A percentile compares a stretch with the other conserved stretches of the same genome.
These are phyloP conservation scores for Holotrichia oblita DNA, from an alignment of 1,140 invertebrate species.

Conservation along the genomic window DNA sequence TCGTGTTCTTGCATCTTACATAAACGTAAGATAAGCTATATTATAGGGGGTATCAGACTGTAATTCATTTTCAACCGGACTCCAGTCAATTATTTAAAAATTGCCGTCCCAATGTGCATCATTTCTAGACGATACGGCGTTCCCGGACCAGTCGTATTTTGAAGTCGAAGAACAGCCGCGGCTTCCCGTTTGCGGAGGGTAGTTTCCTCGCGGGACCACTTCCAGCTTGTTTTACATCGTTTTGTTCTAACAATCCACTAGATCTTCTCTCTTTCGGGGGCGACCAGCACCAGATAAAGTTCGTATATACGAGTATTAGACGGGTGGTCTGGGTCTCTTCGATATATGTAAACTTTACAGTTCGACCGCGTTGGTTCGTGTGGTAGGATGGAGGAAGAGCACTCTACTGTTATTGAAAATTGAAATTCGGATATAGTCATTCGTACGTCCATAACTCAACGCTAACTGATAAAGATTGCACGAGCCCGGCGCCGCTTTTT, in stretches of 20 bases:
- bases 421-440: constrained; percentile 58
- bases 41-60: constrained; percentile 56
- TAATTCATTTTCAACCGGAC: constrained; percentile 65
- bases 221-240: constrained; percentile 63
- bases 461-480: constrained; percentile 59
- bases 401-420: constrained; percentile 60
- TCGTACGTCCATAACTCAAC: constrained; percentile 59
- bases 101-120: constrained; percentile 62
- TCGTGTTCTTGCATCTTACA: constrained; percentile 53
- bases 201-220: constrained; percentile 57
- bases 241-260: constrained; percentile 63
- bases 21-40: constrained; percentile 55
- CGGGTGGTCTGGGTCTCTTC: constrained; percentile 29
- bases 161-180: constrained; percentile 48
- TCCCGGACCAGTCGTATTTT: constrained; percentile 62
- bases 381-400: constrained; percentile 44
- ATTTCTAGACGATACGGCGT: constrained; percentile 55
- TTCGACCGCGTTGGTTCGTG: background rate
- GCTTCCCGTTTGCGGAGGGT: constrained; percentile 43
- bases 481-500: constrained; percentile 32
- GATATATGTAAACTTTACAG: constrained; percentile 45
- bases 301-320: background rate
- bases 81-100: constrained; percentile 65
- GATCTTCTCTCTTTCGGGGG: constrained; percentile 49
- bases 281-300: background rate